phyloP scores from a whole-genome alignment of 2,888 invertebrate species.

The Trissonchulus latispiculum region DNA sequence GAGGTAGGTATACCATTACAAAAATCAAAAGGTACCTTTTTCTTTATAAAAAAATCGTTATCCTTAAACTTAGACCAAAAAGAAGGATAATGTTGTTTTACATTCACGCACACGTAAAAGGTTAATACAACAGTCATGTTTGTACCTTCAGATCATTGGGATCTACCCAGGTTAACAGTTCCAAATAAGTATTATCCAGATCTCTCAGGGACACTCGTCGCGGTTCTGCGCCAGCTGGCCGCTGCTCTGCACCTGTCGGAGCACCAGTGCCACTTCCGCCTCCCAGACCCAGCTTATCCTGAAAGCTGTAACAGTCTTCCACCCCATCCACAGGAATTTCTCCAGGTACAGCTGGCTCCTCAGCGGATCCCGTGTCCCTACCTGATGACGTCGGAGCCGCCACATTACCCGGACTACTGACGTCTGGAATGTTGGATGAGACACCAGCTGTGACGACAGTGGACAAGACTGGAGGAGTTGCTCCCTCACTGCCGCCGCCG shows the following conservation, averaged over 20 bases:
- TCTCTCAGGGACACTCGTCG: constrained; percentile 39
- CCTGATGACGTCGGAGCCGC: not conserved
- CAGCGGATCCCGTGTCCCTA: not conserved
- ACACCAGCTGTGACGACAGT: too few relatives aligned
- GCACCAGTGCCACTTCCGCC: not conserved
- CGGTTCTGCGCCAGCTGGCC: not conserved
- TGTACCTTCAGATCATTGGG: constrained; percentile 66
- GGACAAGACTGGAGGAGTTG: too few relatives aligned
- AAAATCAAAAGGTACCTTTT: too few relatives aligned
- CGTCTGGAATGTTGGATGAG: not conserved
- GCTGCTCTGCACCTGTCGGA: not conserved
- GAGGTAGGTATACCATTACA: too few relatives aligned
- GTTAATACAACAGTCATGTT: too few relatives aligned
- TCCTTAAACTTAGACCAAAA: too few relatives aligned
- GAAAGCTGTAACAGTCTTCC: not conserved
- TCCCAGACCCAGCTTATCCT: constrained; percentile 13
- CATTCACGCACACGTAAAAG: too few relatives aligned
- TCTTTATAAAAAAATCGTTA: too few relatives aligned
- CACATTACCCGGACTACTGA: not conserved
- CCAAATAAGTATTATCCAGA: constrained; percentile 57
- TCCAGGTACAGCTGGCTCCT: not conserved
- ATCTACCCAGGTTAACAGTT: constrained; percentile 70
- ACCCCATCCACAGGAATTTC: constrained; percentile 20
- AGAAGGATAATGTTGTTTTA: too few relatives aligned
- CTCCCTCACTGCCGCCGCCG: too few relatives aligned